Evolutionary conservation across 1,140 invertebrate genomes (phyloP), one percentile per base, ranked within the genome.

Genomic region (Sycobia sp.): DNA sequence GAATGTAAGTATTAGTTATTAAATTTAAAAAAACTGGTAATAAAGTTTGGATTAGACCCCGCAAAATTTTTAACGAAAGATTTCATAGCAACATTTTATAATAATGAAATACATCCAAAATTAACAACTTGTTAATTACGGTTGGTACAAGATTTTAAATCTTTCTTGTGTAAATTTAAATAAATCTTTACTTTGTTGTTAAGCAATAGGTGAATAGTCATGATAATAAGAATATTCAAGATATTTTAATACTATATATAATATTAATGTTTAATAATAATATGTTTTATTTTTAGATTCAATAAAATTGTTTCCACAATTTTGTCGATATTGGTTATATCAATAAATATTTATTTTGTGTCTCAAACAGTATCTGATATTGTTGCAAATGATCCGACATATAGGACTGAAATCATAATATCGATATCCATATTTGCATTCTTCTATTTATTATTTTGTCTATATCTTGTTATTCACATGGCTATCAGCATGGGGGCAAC

Each of bases 341-440:
- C 73, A 11, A 93, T 96, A 66, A 95, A 96, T 74, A 83, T 93
- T 47, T 94, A 88, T 74, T 94, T 95, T 76, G 90, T 94, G 3
- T 78, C 86, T 18, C 78, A 83, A 22, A 89, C 86, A 67, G 85
- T 91, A 0, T 73, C 84, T 1, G 55, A 56, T 11, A 36, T 44
- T 16, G 39, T 65, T 11, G 67, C 80, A 1, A 71, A 79, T 18
- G 65, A 88, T 29, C 80, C 87, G 2, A 65, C 80, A 41, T 69
- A 75, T 54, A 80, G 74, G 51, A 78, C 87, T 86, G 78, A 79
- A 65, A 65, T 83, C 65, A 66, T 84, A 86, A 53, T 86, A 0
- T 58, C 79, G 25, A 82, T 92, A 32, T 73, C 79, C 14, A 71
- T 91, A 20, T 84, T 87, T 67, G 84, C 84, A 8, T 67, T 88